Evolutionary conservation across 1,140 invertebrate genomes (phyloP), one percentile per base, ranked within the genome.

Genomic region (Rhopalosiphum padi): DNA sequence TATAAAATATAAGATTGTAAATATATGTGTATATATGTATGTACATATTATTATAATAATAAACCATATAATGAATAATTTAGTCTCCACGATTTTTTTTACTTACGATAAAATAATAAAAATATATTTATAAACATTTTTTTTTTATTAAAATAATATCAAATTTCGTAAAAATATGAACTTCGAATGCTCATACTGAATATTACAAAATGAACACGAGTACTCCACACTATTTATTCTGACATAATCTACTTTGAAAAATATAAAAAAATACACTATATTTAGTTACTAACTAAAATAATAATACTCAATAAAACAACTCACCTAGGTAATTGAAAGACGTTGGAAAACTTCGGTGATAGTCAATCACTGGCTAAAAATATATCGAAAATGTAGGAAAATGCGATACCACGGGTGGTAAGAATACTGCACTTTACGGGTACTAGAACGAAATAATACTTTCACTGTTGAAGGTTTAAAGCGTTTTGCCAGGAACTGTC

Each of bases 391-490:
- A 77, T n/a, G 18, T 15, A n/a, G 15, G n/a, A n/a, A 77, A 53
- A 22, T 25, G 37, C 23, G 9, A 90, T 55, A 30, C 35, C 88
- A n/a, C n/a, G 88, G 22, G 53, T 55, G 25, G 22, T n/a, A 8
- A 2, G n/a, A 30, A 89, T 87, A 35, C 53, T 37, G 53, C 51
- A 60, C 88, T 90, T 46, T 23, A 25, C n/a, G n/a, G 87, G 87
- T 35, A 88, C 86, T 35, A 18, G 37, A 25, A 48, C 53, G 53
- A 90, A 60, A 55, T 60, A 90, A 41, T 90, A 92, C 91, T 92
- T 92, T 92, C 82, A 92, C 91, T 85, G 91, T 85, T 35, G 91
- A 92, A 92, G 91, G 91, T 51, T 83, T 23, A 30, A 83, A 25
- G 83, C 30, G 90, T 82, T 92, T 92, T 92, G 77, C 82, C 77